A percentile compares a stretch with the other conserved stretches of the same genome.
These are phyloP conservation scores for Astur gentilis DNA, from an alignment of 2,113 vertebrate species.

Conservation along the genomic window DNA sequence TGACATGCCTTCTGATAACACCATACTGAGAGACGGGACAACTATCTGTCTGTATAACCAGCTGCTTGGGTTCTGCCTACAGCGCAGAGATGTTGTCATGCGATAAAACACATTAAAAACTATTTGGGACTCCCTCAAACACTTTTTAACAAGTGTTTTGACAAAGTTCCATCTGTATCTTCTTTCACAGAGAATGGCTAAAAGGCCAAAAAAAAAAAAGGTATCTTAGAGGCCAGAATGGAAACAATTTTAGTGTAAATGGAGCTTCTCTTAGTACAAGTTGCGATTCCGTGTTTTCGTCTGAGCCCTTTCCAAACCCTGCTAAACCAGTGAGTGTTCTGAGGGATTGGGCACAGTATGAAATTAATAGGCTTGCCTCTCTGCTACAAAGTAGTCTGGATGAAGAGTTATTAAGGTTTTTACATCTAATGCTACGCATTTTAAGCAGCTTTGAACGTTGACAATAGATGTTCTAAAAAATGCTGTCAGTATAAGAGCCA, in stretches of 20 bases:
- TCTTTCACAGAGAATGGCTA: background rate
- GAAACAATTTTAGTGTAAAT: background rate
- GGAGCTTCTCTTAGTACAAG: background rate
- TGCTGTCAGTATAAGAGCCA: background rate
- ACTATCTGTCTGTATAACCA: background rate
- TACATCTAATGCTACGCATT: background rate
- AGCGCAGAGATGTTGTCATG: background rate
- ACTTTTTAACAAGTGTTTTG: background rate
- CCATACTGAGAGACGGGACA: background rate
- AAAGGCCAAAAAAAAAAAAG: too few relatives aligned
- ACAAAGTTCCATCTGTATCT: background rate
- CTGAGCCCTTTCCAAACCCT: background rate
- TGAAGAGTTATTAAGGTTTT: background rate
- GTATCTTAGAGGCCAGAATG: background rate
- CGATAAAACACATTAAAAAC: background rate
- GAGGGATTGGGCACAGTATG: background rate
- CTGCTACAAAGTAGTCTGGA: background rate
- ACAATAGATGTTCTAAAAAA: background rate
- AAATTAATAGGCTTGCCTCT: background rate
- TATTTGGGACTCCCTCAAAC: background rate
- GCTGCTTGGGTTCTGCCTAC: background rate
- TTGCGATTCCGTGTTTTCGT: background rate
- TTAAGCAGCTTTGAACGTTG: background rate
- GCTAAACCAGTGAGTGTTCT: background rate
- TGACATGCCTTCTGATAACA: background rate